These are phyloP conservation scores for Torymus texanus DNA, from an alignment of 2,888 invertebrate species.

Conservation along the genomic window DNA sequence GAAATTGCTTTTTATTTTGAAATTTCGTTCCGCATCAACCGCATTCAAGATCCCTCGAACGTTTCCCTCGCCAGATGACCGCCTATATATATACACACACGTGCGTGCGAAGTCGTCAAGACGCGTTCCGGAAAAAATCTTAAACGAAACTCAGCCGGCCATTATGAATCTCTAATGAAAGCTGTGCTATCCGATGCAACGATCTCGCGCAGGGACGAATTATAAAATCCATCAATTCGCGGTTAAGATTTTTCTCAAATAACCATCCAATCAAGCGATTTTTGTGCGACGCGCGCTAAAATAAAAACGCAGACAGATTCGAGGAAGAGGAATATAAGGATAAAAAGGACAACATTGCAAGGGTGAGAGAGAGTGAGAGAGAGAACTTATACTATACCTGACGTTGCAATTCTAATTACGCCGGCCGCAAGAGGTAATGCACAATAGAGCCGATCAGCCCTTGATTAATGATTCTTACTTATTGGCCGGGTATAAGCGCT, in stretches of 20 bases:
- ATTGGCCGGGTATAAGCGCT: constrained; percentile 39
- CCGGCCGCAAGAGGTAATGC: constrained; percentile 30
- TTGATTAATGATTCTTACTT: constrained; percentile 53
- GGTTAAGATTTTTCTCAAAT: constrained; percentile 43
- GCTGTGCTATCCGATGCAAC: background rate
- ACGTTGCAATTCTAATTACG: constrained; percentile 52
- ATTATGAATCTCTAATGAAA: constrained; percentile 37
- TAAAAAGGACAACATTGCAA: background rate
- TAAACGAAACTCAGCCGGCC: constrained; percentile 21
- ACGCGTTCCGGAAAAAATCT: background rate
- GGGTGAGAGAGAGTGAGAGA: background rate
- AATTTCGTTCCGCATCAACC: no score
- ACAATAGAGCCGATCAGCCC: constrained; percentile 49
- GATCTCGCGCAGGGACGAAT: constrained; percentile 22
- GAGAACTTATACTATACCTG: constrained; percentile 12
- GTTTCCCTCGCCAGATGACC: no score
- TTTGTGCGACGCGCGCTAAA: constrained; percentile 13
- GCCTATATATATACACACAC: no score
- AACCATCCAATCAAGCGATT: constrained; percentile 41
- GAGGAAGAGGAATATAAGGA: background rate
- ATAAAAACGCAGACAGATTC: constrained; percentile 7
- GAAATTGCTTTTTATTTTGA: no score
- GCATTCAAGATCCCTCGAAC: no score
- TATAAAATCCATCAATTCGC: constrained; percentile 32
- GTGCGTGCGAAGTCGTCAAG: no score